Conservation (phyloP, 1,140 invertebrate species). For the Acromyrmex charruanus region DNA sequence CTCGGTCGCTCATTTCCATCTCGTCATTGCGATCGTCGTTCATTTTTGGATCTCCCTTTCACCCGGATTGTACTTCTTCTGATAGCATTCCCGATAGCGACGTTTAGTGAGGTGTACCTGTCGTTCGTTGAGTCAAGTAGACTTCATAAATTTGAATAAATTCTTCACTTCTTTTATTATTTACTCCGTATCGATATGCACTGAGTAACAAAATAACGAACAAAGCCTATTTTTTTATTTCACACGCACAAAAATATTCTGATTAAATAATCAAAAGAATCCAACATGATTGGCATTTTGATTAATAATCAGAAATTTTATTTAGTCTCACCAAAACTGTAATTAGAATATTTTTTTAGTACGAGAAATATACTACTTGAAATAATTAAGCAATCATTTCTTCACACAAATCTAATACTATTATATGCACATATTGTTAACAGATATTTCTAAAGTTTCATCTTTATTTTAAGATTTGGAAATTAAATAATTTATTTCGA, state of each 20-base stretch:
- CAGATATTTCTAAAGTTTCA: neutral
- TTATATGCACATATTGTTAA: neutral
- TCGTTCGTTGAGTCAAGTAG: slow-evolving; percentile 17
- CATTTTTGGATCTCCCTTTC: slow-evolving; percentile 71
- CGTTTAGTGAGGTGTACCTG: slow-evolving; percentile 31
- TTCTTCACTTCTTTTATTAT: neutral
- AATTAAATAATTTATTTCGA: neutral
- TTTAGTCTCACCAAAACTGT: too few species aligned
- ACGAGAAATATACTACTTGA: neutral
- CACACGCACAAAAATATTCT: neutral
- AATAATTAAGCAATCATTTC: neutral
- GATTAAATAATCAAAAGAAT: too few species aligned
- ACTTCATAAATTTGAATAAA: slow-evolving; percentile 34
- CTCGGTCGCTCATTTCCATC: slow-evolving; percentile 64
- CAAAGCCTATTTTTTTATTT: too few species aligned
- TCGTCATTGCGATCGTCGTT: slow-evolving; percentile 77
- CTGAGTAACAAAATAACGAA: neutral
- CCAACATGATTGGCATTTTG: too few species aligned
- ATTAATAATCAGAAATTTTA: too few species aligned
- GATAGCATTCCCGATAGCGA: slow-evolving; percentile 46
- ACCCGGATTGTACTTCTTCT: neutral
- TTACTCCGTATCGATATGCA: neutral
- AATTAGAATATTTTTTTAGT: too few species aligned
- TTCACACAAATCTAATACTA: neutral
- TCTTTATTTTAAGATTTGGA: neutral